Percentiles rank a stretch among this genome's conserved stretches.
Conservation (phyloP, 2,888 invertebrate genomes). For the Apocheima hispidaria region DNA sequence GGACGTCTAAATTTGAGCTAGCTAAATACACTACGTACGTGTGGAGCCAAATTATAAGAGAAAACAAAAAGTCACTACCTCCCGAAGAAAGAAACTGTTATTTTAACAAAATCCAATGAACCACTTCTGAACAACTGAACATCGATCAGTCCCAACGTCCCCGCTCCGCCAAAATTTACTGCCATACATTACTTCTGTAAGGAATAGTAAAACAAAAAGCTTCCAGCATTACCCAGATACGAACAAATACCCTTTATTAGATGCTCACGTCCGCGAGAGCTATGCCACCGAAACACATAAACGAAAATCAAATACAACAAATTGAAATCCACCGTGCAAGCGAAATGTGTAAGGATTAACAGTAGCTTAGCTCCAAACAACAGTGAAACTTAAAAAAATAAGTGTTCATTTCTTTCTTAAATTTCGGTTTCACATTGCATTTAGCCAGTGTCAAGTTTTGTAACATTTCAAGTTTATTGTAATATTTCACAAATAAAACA, state of each 20-base stretch:
- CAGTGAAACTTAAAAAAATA: background rate
- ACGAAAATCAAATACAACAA: conserved; percentile 73
- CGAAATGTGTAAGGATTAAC: conserved; percentile 24
- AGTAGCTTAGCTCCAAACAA: conserved; percentile 10
- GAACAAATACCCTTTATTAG: conserved; percentile 35
- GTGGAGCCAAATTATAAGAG: no score
- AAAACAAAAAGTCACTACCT: background rate
- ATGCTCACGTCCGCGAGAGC: conserved; percentile 31
- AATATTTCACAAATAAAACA: no score
- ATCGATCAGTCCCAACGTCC: conserved; percentile 12
- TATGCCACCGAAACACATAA: conserved; percentile 51
- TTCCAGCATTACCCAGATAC: conserved; percentile 24
- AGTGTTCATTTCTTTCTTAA: background rate
- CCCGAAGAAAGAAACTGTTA: background rate
- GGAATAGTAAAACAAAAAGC: conserved; percentile 32
- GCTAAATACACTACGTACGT: no score
- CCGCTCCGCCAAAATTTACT: conserved; percentile 21
- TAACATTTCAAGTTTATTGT: no score
- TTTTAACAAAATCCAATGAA: background rate
- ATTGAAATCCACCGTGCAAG: conserved; percentile 66
- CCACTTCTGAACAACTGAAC: background rate
- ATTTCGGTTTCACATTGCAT: no score
- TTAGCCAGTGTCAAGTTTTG: no score
- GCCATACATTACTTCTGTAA: conserved; percentile 22
- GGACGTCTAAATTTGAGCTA: no score